Evolutionary conservation across 2,888 invertebrate species (phyloP).

Genomic region (Tillus elongatus): DNA sequence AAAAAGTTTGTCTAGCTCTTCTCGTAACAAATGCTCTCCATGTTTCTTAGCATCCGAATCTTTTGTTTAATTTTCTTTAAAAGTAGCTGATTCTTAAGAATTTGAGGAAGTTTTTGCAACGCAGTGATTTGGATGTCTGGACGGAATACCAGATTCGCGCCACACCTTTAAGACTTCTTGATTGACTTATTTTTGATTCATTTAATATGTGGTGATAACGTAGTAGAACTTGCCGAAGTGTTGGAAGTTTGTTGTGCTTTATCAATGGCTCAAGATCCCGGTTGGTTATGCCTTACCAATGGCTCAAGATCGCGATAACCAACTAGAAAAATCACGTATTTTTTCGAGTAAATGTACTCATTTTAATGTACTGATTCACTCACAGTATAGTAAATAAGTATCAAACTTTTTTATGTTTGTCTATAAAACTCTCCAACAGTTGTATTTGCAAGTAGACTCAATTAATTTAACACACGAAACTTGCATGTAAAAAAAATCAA

Average conservation of each 20-base stretch:
- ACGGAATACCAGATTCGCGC: background rate
- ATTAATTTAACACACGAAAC: no score
- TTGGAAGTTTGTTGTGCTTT: no score
- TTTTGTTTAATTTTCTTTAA: no score
- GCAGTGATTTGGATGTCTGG: background rate
- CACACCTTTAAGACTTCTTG: conserved; percentile 2
- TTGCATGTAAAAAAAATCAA: no score
- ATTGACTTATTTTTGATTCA: background rate
- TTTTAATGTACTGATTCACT: conserved; percentile 1
- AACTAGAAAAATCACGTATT: background rate
- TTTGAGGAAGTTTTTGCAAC: no score
- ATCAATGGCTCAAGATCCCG: no score
- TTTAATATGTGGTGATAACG: conserved; percentile 3
- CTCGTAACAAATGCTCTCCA: no score
- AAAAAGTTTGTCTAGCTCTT: conserved; percentile 2
- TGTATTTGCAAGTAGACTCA: background rate
- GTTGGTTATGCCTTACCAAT: no score
- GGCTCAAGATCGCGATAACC: background rate
- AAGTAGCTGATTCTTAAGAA: no score
- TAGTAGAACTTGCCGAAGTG: conserved; percentile 1
- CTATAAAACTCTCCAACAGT: conserved; percentile 3
- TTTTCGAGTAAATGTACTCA: conserved; percentile 2
- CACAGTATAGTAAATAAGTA: background rate
- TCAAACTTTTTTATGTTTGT: background rate
- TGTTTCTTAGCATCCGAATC: no score